phyloP scores from a whole-genome alignment of 2,797 vertebrate genomes.

The Setipinna tenuifilis region DNA sequence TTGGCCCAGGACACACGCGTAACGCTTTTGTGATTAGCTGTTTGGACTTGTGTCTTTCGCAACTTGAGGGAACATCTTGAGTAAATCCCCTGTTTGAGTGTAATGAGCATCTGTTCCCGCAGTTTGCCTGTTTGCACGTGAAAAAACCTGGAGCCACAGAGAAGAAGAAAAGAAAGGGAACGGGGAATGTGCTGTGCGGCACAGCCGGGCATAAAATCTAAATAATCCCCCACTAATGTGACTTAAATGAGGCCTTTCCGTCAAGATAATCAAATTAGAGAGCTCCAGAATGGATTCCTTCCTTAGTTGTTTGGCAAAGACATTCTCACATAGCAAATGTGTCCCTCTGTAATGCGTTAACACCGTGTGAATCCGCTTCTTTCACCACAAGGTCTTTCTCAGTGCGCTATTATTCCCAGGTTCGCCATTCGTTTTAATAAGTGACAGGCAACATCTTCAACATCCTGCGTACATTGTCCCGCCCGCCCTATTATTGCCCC shows the following conservation, averaged over 20 bases:
- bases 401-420: not conserved
- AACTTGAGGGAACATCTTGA: slow-evolving; percentile 23
- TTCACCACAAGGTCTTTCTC: not conserved
- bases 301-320: not conserved
- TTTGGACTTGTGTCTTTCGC: slow-evolving; percentile 13
- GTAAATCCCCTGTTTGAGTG: slow-evolving; percentile 21
- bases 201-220: not conserved
- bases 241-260: slow-evolving; percentile 48
- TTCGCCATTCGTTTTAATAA: not conserved
- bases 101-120: slow-evolving; percentile 1
- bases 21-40: slow-evolving; percentile 18
- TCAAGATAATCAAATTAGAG: slow-evolving; percentile 5
- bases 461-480: slow-evolving; percentile 19
- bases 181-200: not conserved
- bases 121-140: slow-evolving; percentile 16
- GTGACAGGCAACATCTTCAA: not conserved
- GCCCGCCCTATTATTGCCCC: not conserved
- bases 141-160: not conserved
- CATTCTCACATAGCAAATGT: not conserved
- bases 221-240: slow-evolving; percentile 45
- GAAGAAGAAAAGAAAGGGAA: slow-evolving; percentile 24
- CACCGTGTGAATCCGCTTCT: not conserved
- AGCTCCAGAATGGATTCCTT: slow-evolving; percentile 6
- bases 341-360: not conserved
- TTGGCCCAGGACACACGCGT: not conserved